Evolutionary conservation across 92 coral and sea anemone genomes (phyloP).

Genomic region (Phenganax stokvisi): DNA sequence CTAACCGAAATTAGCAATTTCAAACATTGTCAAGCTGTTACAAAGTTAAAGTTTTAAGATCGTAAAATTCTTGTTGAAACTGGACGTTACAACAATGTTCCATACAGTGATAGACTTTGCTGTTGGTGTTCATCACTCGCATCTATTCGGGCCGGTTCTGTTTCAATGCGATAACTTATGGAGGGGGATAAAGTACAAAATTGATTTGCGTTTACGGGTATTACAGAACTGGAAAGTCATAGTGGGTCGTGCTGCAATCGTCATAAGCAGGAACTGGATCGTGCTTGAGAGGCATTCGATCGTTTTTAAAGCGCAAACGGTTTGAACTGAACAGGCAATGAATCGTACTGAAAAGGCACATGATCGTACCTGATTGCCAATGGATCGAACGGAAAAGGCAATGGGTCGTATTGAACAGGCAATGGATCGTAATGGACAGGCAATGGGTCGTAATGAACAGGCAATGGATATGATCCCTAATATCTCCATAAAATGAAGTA

Average conservation of each 20-base stretch:
- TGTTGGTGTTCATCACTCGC: too few relatives aligned
- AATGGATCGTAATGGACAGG: neutral
- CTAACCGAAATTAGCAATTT: too few relatives aligned
- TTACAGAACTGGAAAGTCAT: neutral
- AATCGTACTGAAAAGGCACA: neutral
- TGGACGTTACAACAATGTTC: too few relatives aligned
- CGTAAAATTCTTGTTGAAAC: too few relatives aligned
- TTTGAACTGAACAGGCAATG: neutral
- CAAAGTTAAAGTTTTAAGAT: too few relatives aligned
- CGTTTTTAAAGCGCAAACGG: neutral
- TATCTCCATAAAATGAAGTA: neutral
- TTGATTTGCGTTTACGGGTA: neutral
- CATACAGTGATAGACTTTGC: too few relatives aligned
- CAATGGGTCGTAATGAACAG: neutral
- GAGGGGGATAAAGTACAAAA: slow-evolving; percentile 11
- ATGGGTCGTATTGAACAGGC: slow-evolving; percentile 8
- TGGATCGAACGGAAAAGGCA: neutral
- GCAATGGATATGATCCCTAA: neutral
- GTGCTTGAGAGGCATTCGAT: neutral
- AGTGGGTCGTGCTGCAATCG: neutral
- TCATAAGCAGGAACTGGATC: neutral
- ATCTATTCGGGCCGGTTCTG: too few relatives aligned
- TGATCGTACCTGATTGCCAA: neutral
- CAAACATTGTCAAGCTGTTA: too few relatives aligned
- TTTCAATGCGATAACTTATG: neutral